Evolutionary conservation across 92 coral and sea anemone species (phyloP).

Genomic region (Pocillopora grandis): DNA sequence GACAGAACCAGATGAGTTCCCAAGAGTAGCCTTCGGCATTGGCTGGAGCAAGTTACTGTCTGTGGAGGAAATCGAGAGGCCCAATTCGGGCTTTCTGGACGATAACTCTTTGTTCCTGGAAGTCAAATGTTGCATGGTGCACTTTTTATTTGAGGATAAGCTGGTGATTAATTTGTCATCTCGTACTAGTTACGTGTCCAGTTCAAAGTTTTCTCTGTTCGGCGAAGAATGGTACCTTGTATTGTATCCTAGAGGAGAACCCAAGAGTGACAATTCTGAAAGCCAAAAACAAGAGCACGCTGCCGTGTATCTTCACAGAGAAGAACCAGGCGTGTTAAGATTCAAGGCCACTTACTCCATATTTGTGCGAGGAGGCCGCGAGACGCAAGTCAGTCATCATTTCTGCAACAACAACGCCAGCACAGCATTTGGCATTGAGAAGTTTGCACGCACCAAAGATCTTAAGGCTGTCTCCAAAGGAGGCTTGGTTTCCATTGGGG

Average conservation of each 20-base stretch:
- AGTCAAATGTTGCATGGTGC: constrained; percentile 71
- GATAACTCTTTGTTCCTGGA: constrained; percentile 77
- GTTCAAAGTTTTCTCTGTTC: constrained; percentile 83
- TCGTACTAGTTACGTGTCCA: constrained; percentile 73
- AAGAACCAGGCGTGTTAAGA: constrained; percentile 74
- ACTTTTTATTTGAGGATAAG: constrained; percentile 84
- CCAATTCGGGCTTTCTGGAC: constrained; percentile 74
- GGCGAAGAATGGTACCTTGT: constrained; percentile 90
- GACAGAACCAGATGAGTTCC: constrained; percentile 84
- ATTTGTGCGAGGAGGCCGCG: constrained; percentile 82
- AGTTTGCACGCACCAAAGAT: constrained; percentile 83
- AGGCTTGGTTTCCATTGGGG: constrained; percentile 81
- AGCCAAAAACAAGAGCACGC: constrained; percentile 74
- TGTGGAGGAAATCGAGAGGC: constrained; percentile 65
- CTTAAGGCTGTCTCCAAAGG: constrained; percentile 87
- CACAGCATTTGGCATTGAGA: constrained; percentile 91
- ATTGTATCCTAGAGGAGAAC: constrained; percentile 87
- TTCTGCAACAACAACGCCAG: constrained; percentile 76
- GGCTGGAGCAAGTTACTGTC: constrained; percentile 92
- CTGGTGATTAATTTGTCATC: constrained; percentile 73
- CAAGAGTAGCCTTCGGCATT: constrained; percentile 80
- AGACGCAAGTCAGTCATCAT: constrained; percentile 75
- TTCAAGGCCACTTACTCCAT: constrained; percentile 82
- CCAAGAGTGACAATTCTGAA: constrained; percentile 52
- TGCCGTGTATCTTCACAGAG: constrained; percentile 84